Evolutionary conservation across 1,140 invertebrate genomes (phyloP).

Genomic region (Drosophila teissieri): DNA sequence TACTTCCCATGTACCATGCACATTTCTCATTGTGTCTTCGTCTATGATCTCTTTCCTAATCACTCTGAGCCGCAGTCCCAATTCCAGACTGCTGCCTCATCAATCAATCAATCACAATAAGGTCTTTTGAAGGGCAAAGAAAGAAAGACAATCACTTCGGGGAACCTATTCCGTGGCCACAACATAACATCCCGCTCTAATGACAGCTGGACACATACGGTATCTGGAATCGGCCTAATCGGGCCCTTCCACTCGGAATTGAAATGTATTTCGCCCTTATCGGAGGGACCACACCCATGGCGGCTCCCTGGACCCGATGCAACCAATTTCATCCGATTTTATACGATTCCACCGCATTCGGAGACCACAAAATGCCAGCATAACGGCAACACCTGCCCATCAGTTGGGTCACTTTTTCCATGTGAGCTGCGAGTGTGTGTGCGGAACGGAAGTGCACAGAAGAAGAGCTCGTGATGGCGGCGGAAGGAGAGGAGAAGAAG

Average conservation of each 20-base stretch:
- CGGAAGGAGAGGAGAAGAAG: slow-evolving; percentile 8
- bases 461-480: slow-evolving; percentile 49
- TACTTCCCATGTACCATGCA: neutral
- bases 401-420: slow-evolving; percentile 11
- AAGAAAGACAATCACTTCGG: slow-evolving; percentile 29
- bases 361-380: slow-evolving; percentile 50
- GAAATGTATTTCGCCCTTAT: slow-evolving; percentile 56
- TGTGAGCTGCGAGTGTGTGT: slow-evolving; percentile 18
- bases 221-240: slow-evolving; percentile 60
- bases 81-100: slow-evolving; percentile 28
- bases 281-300: slow-evolving; percentile 48
- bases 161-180: slow-evolving; percentile 24
- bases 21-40: slow-evolving; percentile 4
- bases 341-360: slow-evolving; percentile 24
- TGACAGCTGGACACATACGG: slow-evolving; percentile 31
- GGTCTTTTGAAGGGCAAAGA: slow-evolving; percentile 13
- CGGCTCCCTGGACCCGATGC: slow-evolving; percentile 10
- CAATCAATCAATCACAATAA: slow-evolving; percentile 45
- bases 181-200: slow-evolving; percentile 23
- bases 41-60: slow-evolving; percentile 36
- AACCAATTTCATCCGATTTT: slow-evolving; percentile 4
- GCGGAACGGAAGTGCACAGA: slow-evolving; percentile 59
- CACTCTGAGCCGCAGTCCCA: slow-evolving; percentile 27
- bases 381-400: slow-evolving; percentile 69
- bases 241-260: slow-evolving; percentile 37